Evolutionary conservation across 2,113 vertebrate genomes (phyloP), one percentile per base, ranked within the genome.

Genomic region (Thalassoma bifasciatum): DNA sequence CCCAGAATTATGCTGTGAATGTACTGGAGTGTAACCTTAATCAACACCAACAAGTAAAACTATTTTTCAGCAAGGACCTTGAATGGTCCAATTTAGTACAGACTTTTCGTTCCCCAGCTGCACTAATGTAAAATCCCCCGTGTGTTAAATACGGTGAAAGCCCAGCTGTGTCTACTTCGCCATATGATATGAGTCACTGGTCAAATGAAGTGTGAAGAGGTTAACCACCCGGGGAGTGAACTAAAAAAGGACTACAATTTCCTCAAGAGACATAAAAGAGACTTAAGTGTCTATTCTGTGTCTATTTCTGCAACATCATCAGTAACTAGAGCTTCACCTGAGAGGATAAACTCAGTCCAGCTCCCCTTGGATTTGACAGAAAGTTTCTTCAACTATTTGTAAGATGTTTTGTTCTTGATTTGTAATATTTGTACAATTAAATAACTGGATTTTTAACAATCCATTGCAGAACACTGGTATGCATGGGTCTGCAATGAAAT

Each of bases 151-250:
- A 54, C 60, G 56, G 53, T 74, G 2, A 61, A 47, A 46, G 44
- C 65, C 74, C 88, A 88, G 88, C 79, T 85, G 81, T 64, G 30
- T 61, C 66, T 63, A 4, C 23, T 75, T 52, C 11, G 65, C 17
- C 65, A 19, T 40, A 72, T 63, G 3, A 58, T 26, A 44, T 21
- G 23, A 62, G 60, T 42, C 11, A n/a, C 54, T 26, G 37, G 67
- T 79, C 63, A 62, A 73, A 58, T 67, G 8, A 72, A 75, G 72
- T 65, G 63, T 83, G 65, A 72, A 68, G 61, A 51, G 60, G 17
- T 44, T 30, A 37, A 69, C 23, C 40, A 67, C 40, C 64, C 42
- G 21, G 30, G 52, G 51, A 66, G 36, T 59, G 4, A 62, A 68
- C 53, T 73, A 57, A 52, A 30, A 46, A 44, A 68, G 53, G 44